phyloP scores from a whole-genome alignment of 1,140 invertebrate genomes.

The Eriocheir sinensis region DNA sequence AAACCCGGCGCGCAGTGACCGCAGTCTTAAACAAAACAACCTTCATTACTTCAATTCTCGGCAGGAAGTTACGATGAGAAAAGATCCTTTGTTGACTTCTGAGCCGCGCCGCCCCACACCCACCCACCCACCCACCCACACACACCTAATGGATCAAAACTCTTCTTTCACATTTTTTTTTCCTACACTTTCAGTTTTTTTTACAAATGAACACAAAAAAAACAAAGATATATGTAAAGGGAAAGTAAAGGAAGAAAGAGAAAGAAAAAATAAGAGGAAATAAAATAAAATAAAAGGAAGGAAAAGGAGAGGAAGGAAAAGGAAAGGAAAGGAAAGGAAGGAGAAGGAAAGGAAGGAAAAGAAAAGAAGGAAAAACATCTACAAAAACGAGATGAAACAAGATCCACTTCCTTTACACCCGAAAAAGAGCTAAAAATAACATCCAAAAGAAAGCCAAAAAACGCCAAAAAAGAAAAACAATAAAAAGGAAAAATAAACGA shows the following conservation, averaged over 20 bases:
- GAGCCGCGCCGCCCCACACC: background rate
- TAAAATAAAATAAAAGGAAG: background rate
- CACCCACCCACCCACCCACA: too few relatives aligned
- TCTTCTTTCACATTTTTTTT: too few relatives aligned
- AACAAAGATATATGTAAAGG: background rate
- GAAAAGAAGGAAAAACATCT: too few relatives aligned
- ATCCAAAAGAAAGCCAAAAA: too few relatives aligned
- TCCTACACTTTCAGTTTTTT: too few relatives aligned
- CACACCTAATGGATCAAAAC: too few relatives aligned
- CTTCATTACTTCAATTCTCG: conserved; percentile 16
- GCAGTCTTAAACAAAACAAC: background rate
- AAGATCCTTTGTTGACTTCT: background rate
- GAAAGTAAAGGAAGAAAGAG: background rate
- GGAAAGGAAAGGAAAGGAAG: background rate
- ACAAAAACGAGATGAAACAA: too few relatives aligned
- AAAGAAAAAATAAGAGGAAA: background rate
- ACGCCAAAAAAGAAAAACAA: too few relatives aligned
- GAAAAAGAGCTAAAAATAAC: too few relatives aligned
- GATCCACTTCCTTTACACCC: too few relatives aligned
- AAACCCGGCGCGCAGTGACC: background rate
- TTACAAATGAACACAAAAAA: too few relatives aligned
- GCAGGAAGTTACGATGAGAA: background rate
- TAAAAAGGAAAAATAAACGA: background rate
- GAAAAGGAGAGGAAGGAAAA: background rate
- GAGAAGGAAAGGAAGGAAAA: background rate